These are phyloP conservation scores for Episyrphus balteatus DNA, from an alignment of 1,140 invertebrate genomes.

Conservation along the genomic window DNA sequence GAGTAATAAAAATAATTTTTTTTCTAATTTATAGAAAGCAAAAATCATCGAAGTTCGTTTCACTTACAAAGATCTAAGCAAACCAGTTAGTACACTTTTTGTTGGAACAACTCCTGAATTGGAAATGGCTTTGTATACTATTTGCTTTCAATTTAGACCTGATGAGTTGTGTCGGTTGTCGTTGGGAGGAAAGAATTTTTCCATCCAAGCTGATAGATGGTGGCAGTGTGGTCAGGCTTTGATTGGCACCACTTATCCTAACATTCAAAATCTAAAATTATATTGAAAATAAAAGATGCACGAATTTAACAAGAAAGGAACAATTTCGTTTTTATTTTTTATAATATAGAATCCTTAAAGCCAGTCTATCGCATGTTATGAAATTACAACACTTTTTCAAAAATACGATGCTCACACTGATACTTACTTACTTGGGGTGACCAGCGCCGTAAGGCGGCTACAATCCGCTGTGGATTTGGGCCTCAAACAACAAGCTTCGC, in stretches of 20 bases:
- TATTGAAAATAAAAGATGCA: no score
- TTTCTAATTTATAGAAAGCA: constrained; percentile 50
- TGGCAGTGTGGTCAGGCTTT: constrained; percentile 57
- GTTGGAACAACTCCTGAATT: constrained; percentile 86
- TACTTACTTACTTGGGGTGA: no score
- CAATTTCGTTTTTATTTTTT: no score
- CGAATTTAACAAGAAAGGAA: no score
- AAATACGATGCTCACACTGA: no score
- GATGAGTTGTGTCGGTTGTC: constrained; percentile 58
- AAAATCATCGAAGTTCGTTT: constrained; percentile 60
- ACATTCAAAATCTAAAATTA: constrained; percentile 39
- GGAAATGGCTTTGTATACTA: constrained; percentile 80
- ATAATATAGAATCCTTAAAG: no score
- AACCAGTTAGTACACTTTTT: constrained; percentile 68
- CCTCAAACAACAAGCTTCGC: no score
- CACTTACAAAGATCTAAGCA: constrained; percentile 57
- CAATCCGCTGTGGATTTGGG: no score
- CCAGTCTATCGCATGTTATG: no score
- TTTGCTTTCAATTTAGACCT: constrained; percentile 63
- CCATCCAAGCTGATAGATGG: constrained; percentile 57
- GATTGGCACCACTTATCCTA: constrained; percentile 65
- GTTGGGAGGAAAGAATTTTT: constrained; percentile 51
- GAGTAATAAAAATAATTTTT: not conserved
- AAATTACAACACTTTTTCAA: no score
- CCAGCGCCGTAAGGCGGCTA: no score